These are phyloP conservation scores for Mellilla xanthometata DNA, from an alignment of 2,888 invertebrate genomes.

Conservation along the genomic window DNA sequence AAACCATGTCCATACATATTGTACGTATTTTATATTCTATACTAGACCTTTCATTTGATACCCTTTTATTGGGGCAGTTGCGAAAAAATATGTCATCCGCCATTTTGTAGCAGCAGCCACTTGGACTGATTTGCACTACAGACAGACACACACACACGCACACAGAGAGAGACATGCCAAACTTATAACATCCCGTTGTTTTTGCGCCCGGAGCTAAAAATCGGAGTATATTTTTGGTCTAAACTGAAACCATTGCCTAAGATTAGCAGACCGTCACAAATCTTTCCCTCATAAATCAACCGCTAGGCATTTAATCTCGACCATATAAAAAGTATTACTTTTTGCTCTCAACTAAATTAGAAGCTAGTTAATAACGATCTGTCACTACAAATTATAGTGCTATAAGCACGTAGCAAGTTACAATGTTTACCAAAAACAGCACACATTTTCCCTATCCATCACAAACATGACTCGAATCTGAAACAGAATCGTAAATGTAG, in stretches of 20 bases:
- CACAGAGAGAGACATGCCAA: no score
- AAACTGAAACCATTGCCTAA: neutral
- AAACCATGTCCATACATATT: no score
- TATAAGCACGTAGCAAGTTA: conserved; percentile 13
- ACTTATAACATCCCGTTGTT: no score
- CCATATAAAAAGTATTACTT: neutral
- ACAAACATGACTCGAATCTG: conserved; percentile 35
- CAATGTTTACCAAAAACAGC: conserved; percentile 35
- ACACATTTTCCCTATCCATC: conserved; percentile 38
- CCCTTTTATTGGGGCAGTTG: no score
- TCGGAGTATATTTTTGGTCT: no score
- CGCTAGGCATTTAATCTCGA: neutral
- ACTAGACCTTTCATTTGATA: no score
- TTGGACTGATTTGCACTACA: no score
- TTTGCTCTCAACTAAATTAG: conserved; percentile 11
- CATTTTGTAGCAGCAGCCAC: no score
- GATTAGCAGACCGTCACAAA: neutral
- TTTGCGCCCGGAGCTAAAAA: no score
- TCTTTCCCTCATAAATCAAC: neutral
- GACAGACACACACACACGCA: no score
- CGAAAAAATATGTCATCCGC: no score
- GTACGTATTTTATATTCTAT: no score
- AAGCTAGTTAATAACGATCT: neutral
- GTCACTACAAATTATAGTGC: conserved; percentile 11
- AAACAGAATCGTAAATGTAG: conserved; percentile 61